Percentiles rank a stretch among this genome's conserved stretches.
These are phyloP conservation scores for Anthrax anthrax DNA, from an alignment of 2,888 invertebrate species.

Conservation along the genomic window DNA sequence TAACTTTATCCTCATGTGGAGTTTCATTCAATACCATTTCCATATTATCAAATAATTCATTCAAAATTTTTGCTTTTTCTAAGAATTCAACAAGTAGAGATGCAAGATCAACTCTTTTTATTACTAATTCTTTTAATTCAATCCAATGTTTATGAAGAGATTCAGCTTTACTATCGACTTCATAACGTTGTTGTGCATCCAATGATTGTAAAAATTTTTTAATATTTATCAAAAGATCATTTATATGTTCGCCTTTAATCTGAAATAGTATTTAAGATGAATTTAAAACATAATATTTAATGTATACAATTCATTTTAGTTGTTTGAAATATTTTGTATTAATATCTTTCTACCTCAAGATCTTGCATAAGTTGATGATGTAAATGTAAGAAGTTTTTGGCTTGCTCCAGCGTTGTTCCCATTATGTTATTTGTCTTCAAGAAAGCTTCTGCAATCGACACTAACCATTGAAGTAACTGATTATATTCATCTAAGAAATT, in stretches of 20 bases:
- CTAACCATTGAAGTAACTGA: constrained; percentile 57
- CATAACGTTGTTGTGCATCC: constrained; percentile 47
- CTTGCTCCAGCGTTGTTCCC: constrained; percentile 51
- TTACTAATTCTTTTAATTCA: constrained; percentile 43
- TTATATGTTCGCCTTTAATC: constrained; percentile 53
- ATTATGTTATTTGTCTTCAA: constrained; percentile 57
- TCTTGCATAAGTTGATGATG: constrained; percentile 61
- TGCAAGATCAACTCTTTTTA: constrained; percentile 50
- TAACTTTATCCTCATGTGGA: constrained; percentile 42
- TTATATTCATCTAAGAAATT: constrained; percentile 55
- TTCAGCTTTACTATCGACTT: constrained; percentile 48
- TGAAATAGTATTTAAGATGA: constrained; percentile 23
- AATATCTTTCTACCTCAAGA: constrained; percentile 45
- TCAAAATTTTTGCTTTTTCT: constrained; percentile 49
- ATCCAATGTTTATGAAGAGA: constrained; percentile 48
- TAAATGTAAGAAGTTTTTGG: constrained; percentile 56
- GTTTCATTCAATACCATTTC: constrained; percentile 43
- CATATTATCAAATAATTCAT: constrained; percentile 48
- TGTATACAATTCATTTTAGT: background rate
- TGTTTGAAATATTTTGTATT: too few relatives aligned
- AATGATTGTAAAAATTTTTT: constrained; percentile 47
- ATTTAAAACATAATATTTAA: background rate
- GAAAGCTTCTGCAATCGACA: constrained; percentile 56
- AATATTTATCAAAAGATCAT: constrained; percentile 45
- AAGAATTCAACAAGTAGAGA: constrained; percentile 58